Base-by-base conservation (phyloP, 1,140 invertebrate species). In the Drosophila insularis region DNA sequence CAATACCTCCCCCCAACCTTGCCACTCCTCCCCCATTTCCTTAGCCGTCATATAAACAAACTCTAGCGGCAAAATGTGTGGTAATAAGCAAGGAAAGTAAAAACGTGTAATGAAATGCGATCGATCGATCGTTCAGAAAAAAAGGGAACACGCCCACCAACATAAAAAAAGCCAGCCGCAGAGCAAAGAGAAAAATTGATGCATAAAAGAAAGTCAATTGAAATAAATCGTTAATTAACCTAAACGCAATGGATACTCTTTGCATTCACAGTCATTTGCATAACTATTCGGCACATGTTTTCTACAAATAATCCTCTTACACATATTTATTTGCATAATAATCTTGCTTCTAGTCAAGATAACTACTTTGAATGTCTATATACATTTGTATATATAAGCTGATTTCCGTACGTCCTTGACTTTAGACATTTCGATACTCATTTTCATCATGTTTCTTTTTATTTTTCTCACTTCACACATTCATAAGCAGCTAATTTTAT, bases 351-450 rank as follows among this genome's bases (percentile, higher is more conserved):
- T 40, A 37, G 35, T 37, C n/a, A 14, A 40, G 19, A 21, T 53
- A 59, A 14, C 55, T 14, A 55, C 2, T 27, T 5, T 0, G 6
- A 27, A 27, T 27, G 27, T 27, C 27, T 37, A 37, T 72, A 58
- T 63, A 46, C 62, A 13, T 69, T 10, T 19, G 8, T 3, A 7
- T 56, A 32, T 56, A 32, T 14, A 68, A 72, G 56, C 60, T 58
- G 65, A 70, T 85, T 85, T 87, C 74, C 81, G 55, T 55, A 68
- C 66, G 79, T 79, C 81, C 82, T 86, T 86, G 82, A 86, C 78
- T 87, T 78, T 79, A 71, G 54, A 69, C 37, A 27, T 56, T 77
- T 63, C 43, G 43, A 21, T 50, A 21, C 19, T 50, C 43, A 50
- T 50, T 50, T 50, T 40, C 19, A 35, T 58, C 40, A 43, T 31